Evolutionary conservation across 2,113 vertebrate species (phyloP).

Genomic region (Xenopus laevis): DNA sequence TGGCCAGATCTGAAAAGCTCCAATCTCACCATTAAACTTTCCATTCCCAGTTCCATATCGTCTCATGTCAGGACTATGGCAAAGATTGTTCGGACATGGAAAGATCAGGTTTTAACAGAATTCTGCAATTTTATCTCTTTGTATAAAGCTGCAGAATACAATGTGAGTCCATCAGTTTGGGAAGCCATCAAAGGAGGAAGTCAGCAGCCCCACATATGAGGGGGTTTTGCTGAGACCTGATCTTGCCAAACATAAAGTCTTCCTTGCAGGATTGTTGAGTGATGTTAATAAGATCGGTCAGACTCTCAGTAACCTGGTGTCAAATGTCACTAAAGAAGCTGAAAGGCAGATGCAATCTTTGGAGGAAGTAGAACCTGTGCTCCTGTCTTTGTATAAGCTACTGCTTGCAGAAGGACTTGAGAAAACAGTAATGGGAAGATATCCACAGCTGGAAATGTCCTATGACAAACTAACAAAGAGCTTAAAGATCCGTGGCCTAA

Average conservation of each 20-base stretch:
- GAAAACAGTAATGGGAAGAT: constrained; percentile 47
- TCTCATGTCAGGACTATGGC: constrained; percentile 55
- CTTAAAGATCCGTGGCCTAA: constrained; percentile 65
- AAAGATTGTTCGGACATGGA: constrained; percentile 66
- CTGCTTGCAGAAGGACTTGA: constrained; percentile 56
- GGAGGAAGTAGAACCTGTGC: constrained; percentile 52
- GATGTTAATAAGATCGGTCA: constrained; percentile 53
- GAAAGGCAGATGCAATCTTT: constrained; percentile 60
- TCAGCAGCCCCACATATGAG: constrained; percentile 42
- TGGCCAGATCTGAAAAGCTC: constrained; percentile 52
- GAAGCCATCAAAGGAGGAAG: constrained; percentile 51
- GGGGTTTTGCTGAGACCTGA: constrained; percentile 57
- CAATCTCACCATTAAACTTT: constrained; percentile 57
- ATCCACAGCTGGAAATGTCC: constrained; percentile 59
- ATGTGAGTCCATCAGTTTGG: constrained; percentile 60
- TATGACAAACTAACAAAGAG: constrained; percentile 46
- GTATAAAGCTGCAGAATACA: constrained; percentile 57
- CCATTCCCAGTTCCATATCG: constrained; percentile 59
- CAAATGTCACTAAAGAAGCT: constrained; percentile 50
- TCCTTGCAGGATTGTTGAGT: constrained; percentile 63
- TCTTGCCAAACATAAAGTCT: constrained; percentile 44
- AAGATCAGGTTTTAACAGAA: constrained; percentile 45
- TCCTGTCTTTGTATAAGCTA: constrained; percentile 57
- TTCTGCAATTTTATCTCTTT: constrained; percentile 60
- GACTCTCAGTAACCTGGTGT: constrained; percentile 47